Evolutionary conservation across 2,113 vertebrate genomes (phyloP), one percentile per base, ranked within the genome.

Genomic region (Colaptes auratus): DNA sequence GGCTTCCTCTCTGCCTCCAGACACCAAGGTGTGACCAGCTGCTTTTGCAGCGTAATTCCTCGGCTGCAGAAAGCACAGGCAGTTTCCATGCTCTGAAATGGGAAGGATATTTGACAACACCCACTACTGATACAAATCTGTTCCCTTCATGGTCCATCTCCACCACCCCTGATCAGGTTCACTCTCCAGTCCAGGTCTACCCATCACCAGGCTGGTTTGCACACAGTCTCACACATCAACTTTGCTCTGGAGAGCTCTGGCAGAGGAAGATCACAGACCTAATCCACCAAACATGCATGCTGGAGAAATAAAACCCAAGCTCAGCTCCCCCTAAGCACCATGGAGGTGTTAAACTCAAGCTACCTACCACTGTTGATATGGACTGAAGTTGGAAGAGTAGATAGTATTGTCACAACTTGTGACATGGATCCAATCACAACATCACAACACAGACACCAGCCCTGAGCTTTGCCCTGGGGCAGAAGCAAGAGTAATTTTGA

Each of bases 371-470:
- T 73, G n/a, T 28, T 67, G 31, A 31, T 23, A 65, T 0, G 0
- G 35, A 53, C 46, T 28, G 52, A 64, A 70, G 18, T 1, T 67
- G 42, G 33, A 91, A 35, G 46, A 20, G 24, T 30, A 1, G 0
- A 21, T 9, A 64, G 56, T 17, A 33, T 36, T 52, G 53, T 19
- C 67, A 42, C 1, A 3, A 15, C 20, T 53, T 72, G 59, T 27
- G 44, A 28, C 28, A 3, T 33, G 27, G 64, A 15, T 63, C 64
- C 0, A 0, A 82, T 60, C 52, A 77, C 27, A 0, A 0, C 33
- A 33, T 88, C 82, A 77, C 24, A 55, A 7, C 1, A 3, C n/a
- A 84, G 46, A 58, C 27, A 61, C 8, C 25, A 80, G 50, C 30
- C 30, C 31, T 65, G 44, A 92, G 39, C 24, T 91, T 88, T 59